phyloP scores from a whole-genome alignment of 2,888 invertebrate genomes.

The Anodontia alba region DNA sequence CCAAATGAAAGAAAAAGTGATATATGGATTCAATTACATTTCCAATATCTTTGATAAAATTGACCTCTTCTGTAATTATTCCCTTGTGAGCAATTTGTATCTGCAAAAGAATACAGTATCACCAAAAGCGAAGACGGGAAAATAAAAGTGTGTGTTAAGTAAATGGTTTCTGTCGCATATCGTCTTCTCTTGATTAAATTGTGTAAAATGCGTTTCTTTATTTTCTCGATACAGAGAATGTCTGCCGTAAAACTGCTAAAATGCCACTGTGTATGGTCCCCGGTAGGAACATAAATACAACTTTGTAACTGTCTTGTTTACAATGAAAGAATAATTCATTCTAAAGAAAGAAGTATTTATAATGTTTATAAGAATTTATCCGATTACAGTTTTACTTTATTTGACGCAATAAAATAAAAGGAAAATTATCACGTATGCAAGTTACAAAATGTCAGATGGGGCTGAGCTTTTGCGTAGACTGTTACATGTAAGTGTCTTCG shows the following conservation, averaged over 20 bases:
- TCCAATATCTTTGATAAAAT: conserved; percentile 4
- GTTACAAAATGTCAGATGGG: too few species aligned
- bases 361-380: too few species aligned
- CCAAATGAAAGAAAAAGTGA: conserved; percentile 4
- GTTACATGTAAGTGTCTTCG: too few species aligned
- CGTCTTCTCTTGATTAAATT: conserved; percentile 8
- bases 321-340: too few species aligned
- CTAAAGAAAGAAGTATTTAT: too few species aligned
- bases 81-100: background rate
- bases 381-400: too few species aligned
- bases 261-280: background rate
- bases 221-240: background rate
- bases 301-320: too few species aligned
- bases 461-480: too few species aligned
- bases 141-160: background rate
- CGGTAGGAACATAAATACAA: too few species aligned
- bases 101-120: conserved; percentile 6
- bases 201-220: background rate
- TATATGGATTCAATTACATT: conserved; percentile 8
- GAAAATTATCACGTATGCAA: too few species aligned
- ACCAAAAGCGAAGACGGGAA: background rate
- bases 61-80: background rate
- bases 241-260: background rate
- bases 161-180: conserved; percentile 16
- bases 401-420: too few species aligned